Base-by-base conservation (phyloP, 2,797 vertebrate species). In the Tadarida brasiliensis region DNA sequence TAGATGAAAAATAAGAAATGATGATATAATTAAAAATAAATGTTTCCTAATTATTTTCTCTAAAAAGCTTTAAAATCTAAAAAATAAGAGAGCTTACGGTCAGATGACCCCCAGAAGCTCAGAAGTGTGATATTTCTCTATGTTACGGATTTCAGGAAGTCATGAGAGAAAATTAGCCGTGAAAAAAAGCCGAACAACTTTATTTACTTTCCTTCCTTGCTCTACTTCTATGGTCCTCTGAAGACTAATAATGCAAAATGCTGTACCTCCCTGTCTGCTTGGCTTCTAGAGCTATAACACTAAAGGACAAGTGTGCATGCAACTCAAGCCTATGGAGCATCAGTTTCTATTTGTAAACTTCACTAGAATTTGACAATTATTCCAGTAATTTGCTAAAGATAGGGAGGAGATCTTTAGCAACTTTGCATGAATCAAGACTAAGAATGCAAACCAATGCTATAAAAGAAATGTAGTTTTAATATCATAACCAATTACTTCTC, bases 341-440 rank as follows among this genome's bases (percentile, higher is more conserved):
- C n/a, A 26, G 70, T 92, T 94, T 92, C 30, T 86, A 61, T 65
- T 85, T 94, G 91, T 83, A 92, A 92, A 51, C 54, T 95, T 94
- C n/a, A 70, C 61, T 85, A n/a, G 47, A 91, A 77, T 63, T 77
- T 68, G 51, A 91, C 39, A 91, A 77, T 94, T 73, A 85, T 56
- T 63, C 24, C 11, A 57, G 67, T 33, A 91, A 86, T 84, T 57
- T 92, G 28, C 67, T 92, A 51, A 73, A 67, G 22, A 83, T 47
- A 90, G 35, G 7, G 33, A 86, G 74, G 92, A 59, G 8, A 49
- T 67, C 80, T 86, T 95, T 22, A 63, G 33, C 4, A 87, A 88
- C 20, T 90, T 71, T 87, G 22, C 84, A 26, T 82, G 26, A 39
- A 16, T 30, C 39, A 61, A 81, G 20, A 76, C n/a, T 77, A 71